Evolutionary conservation across 2,888 invertebrate species (phyloP), one percentile per base, ranked within the genome.

Genomic region (Mechanitis messenoides): DNA sequence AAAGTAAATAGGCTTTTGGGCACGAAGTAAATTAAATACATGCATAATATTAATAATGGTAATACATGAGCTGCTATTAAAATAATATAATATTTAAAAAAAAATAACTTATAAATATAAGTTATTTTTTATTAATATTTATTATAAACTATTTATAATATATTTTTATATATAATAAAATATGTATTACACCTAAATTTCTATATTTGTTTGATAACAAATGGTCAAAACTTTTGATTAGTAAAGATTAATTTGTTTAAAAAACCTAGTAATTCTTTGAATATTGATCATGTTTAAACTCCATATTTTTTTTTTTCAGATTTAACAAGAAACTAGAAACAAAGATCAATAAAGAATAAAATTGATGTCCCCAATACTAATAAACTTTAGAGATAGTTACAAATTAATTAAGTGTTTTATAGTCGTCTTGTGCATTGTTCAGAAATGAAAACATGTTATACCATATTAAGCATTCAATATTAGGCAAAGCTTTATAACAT

Each of bases 1-100:
- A 76, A 79, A 76, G 79, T 75, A 83, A 80, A 83, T 81, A 83
- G 76, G 79, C 79, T 76, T 80, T 78, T 73, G 72, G 76, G 71
- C 74, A 74, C 72, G 71, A 72, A 75, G 76, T 72, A 73, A 74
- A 78, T 76, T 73, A 76, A 76, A 76, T 70, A 71, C 66, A 65
- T 67, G 71, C 68, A 67, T 69, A 73, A 71, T 74, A 76, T 74
- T 74, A 67, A 73, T 71, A 74, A 74, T 72, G 68, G 71, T 75
- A 74, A 81, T 80, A 82, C 82, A 81, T 79, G 75, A 73, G 64
- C 64, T 58, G 66, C 69, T 74, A 82, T 81, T 81, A 78, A 74
- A 75, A 75, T 75, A 75, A 71, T 72, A 74, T 78, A 78, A 54
- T 62, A 45, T 58, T 50, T 58, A 53, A 53, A 60, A 69, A 71